Conservation (phyloP, 2,888 invertebrate species). For the Orthonevra nobilis region DNA sequence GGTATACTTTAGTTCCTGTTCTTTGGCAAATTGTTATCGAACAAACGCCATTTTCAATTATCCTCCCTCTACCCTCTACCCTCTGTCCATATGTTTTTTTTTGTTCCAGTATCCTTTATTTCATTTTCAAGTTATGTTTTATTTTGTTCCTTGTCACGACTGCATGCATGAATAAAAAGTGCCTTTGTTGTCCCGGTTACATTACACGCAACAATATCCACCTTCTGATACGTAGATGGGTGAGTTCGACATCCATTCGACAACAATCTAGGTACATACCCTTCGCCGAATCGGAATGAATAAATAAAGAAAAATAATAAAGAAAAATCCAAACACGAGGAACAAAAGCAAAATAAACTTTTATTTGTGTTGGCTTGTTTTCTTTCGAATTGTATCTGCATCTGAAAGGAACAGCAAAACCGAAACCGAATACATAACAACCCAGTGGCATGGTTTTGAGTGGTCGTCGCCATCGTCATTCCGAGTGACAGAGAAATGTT, state of each 20-base stretch:
- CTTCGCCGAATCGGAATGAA: too few species aligned
- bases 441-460: conserved; percentile 34
- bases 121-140: conserved; percentile 39
- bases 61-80: conserved; percentile 55
- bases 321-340: background rate
- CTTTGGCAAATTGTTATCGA: conserved; percentile 63
- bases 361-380: conserved; percentile 27
- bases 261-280: conserved; percentile 11
- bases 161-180: background rate
- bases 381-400: conserved; percentile 10
- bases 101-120: conserved; percentile 43
- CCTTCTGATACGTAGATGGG: conserved; percentile 11
- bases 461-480: conserved; percentile 48
- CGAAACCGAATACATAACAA: background rate
- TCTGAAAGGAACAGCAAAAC: conserved; percentile 5
- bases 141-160: background rate
- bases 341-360: conserved; percentile 41
- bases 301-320: conserved; percentile 6
- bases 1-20: conserved; percentile 53
- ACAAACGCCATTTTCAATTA: conserved; percentile 73
- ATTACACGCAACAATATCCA: conserved; percentile 13
- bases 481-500: conserved; percentile 38
- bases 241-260: conserved; percentile 22
- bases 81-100: conserved; percentile 19
- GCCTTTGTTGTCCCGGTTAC: conserved; percentile 47